phyloP scores from a whole-genome alignment of 2,797 vertebrate species.

The Streptopelia turtur region DNA sequence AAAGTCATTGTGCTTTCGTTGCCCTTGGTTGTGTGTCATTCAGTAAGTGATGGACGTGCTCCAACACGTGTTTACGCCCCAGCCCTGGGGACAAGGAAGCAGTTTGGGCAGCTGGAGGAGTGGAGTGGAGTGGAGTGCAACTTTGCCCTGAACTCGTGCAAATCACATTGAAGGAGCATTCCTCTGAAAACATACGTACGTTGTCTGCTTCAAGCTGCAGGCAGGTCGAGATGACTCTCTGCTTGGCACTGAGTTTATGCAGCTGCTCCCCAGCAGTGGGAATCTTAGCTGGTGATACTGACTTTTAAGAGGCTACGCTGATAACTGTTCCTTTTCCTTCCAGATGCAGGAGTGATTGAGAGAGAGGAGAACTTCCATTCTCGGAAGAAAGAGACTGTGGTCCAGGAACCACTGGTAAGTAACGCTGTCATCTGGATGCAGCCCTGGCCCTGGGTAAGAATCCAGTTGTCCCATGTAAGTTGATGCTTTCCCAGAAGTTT shows the following conservation, averaged over 20 bases:
- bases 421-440: background rate
- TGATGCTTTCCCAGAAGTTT: background rate
- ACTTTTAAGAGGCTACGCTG: background rate
- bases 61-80: background rate
- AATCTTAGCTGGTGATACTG: background rate
- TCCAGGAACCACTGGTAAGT: constrained; percentile 68
- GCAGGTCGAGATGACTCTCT: background rate
- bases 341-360: constrained; percentile 72
- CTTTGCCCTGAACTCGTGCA: background rate
- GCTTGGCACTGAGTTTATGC: fast-evolving
- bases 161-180: background rate
- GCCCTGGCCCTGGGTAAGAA: background rate
- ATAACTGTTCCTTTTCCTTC: background rate
- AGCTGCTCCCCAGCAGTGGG: background rate
- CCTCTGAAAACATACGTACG: background rate
- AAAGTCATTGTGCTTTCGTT: background rate
- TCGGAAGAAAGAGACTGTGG: background rate
- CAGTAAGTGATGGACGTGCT: too few relatives aligned
- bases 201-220: background rate
- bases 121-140: background rate
- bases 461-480: background rate
- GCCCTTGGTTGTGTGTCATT: background rate
- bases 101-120: background rate
- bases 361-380: constrained; percentile 33
- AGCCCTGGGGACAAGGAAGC: background rate